Conservation (phyloP, 2,113 vertebrate genomes). For the Istiophorus platypterus region DNA sequence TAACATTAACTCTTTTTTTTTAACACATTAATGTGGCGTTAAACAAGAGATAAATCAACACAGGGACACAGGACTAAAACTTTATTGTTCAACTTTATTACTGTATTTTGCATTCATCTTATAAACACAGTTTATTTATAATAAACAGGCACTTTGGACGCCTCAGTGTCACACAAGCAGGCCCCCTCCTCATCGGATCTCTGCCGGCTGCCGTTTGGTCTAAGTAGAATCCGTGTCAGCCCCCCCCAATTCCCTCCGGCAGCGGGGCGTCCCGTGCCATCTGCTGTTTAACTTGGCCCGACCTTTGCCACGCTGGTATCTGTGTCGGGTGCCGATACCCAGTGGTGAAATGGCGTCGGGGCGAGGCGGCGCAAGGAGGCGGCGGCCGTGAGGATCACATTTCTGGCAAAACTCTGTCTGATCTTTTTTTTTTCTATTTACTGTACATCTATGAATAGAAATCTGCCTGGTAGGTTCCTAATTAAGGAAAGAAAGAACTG, state of each 20-base stretch:
- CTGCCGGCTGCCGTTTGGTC: background rate
- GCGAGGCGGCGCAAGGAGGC: background rate
- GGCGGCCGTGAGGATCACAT: background rate
- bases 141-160: constrained; percentile 8
- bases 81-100: no score
- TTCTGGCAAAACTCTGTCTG: background rate
- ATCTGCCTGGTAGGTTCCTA: background rate
- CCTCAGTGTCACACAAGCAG: background rate
- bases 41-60: no score
- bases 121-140: no score
- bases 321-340: background rate
- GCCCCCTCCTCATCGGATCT: constrained; percentile 6
- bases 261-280: constrained; percentile 10
- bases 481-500: no score
- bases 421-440: no score
- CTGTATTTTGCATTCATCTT: background rate
- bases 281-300: constrained; percentile 28
- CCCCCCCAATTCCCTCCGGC: no score
- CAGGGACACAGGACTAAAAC: no score
- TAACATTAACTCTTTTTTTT: no score
- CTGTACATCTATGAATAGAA: background rate
- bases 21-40: no score
- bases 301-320: constrained; percentile 12
- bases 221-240: background rate
- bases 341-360: background rate